A percentile compares a stretch with the other conserved stretches of the same genome.
These are phyloP conservation scores for Meles meles DNA, from an alignment of 2,113 vertebrate species.

Conservation along the genomic window DNA sequence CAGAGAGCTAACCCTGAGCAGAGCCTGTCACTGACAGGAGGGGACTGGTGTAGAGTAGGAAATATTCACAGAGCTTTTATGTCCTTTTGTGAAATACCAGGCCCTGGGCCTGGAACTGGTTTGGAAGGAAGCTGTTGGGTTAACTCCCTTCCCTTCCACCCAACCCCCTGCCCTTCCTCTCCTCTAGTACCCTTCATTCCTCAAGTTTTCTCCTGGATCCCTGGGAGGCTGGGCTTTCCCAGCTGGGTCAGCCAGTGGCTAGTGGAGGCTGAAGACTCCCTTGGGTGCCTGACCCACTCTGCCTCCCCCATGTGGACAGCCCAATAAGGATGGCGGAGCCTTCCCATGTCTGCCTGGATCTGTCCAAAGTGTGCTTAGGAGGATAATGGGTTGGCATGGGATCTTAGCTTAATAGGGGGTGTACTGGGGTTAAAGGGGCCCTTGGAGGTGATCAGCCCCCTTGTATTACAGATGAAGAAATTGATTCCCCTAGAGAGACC, in stretches of 20 bases:
- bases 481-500: not conserved
- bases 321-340: not conserved
- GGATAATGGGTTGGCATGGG: not conserved
- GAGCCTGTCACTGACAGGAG: conserved; percentile 35
- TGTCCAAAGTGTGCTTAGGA: not conserved
- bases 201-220: too few species aligned
- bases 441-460: not conserved
- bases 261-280: not conserved
- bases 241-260: not conserved
- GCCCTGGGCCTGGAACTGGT: not conserved
- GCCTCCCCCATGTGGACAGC: not conserved
- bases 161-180: too few species aligned
- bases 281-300: not conserved
- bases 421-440: not conserved
- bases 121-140: conserved; percentile 27
- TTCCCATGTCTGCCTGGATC: not conserved
- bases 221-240: not conserved
- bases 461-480: not conserved
- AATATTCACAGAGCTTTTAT: conserved; percentile 40
- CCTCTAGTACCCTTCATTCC: not conserved
- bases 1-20: not conserved
- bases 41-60: conserved; percentile 5
- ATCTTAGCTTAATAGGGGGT: not conserved
- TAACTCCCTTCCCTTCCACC: not conserved
- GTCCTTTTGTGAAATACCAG: conserved; percentile 41